Conservation (phyloP, 2,797 vertebrate species). For the Cirrhinus mrigala region DNA sequence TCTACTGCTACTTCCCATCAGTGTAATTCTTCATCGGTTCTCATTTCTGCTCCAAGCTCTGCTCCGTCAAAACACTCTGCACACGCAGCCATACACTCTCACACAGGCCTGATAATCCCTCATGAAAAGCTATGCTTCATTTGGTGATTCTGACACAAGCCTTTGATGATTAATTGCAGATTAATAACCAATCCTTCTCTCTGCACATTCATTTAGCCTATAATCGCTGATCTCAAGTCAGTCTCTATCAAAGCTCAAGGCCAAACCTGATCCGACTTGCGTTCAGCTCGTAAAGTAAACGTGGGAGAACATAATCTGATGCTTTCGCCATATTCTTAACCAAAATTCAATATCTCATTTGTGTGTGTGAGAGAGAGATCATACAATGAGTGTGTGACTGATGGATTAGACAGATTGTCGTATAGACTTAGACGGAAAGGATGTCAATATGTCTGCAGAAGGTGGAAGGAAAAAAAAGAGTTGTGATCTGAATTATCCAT, state of each 20-base stretch:
- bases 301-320: neutral
- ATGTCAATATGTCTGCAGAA: neutral
- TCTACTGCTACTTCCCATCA: slow-evolving; percentile 18
- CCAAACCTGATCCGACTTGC: slow-evolving; percentile 3
- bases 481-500: neutral
- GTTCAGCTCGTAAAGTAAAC: neutral
- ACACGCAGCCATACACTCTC: neutral
- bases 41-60: slow-evolving; percentile 4
- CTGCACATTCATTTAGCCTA: slow-evolving; percentile 8
- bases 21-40: slow-evolving; percentile 34
- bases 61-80: neutral
- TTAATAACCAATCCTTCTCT: slow-evolving; percentile 33
- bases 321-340: slow-evolving; percentile 11
- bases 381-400: neutral
- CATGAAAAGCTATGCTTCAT: slow-evolving; percentile 16
- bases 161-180: slow-evolving; percentile 49
- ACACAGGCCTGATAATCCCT: slow-evolving; percentile 26
- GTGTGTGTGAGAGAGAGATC: neutral
- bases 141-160: slow-evolving; percentile 31
- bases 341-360: neutral
- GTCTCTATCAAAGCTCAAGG: slow-evolving; percentile 29
- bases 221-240: slow-evolving; percentile 31
- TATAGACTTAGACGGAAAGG: neutral
- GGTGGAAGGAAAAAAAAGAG: neutral
- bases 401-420: slow-evolving; percentile 4